Percentiles rank a stretch among this genome's conserved stretches.
Evolutionary conservation across 2,797 vertebrate genomes (phyloP).

Genomic region (Rhinophrynus dorsalis): DNA sequence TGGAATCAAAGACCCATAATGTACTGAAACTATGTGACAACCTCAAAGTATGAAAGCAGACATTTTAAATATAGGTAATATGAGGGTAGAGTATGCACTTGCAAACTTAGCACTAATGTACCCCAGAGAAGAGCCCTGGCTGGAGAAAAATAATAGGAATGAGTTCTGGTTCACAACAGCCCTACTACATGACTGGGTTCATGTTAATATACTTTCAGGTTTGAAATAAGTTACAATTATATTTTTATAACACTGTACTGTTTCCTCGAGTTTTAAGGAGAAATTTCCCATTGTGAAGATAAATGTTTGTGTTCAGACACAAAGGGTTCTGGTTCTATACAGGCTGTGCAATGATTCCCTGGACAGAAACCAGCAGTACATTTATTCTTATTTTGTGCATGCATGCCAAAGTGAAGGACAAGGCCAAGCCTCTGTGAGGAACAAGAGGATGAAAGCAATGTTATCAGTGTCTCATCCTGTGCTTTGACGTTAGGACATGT

Average conservation of each 20-base stretch:
- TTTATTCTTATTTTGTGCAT: background rate
- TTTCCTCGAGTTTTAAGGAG: background rate
- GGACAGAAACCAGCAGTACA: background rate
- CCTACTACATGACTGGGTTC: no score
- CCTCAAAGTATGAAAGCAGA: no score
- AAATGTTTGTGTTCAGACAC: background rate
- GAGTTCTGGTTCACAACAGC: no score
- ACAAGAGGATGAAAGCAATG: constrained; percentile 28
- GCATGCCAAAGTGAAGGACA: constrained; percentile 1
- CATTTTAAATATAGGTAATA: no score
- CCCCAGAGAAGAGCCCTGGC: no score
- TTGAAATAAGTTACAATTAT: no score
- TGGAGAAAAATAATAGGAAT: no score
- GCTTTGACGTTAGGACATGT: constrained; percentile 1
- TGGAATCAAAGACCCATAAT: no score
- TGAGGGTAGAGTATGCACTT: no score
- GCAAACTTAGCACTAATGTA: no score
- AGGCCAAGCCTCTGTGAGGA: constrained; percentile 3
- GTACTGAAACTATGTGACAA: no score
- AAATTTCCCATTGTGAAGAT: background rate
- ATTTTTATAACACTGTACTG: background rate
- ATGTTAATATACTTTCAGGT: no score
- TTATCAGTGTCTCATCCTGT: constrained; percentile 8
- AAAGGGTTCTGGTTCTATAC: background rate
- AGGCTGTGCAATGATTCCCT: background rate